Conservation (phyloP, 2,888 invertebrate genomes). For the Amphipyra tragopoginis region DNA sequence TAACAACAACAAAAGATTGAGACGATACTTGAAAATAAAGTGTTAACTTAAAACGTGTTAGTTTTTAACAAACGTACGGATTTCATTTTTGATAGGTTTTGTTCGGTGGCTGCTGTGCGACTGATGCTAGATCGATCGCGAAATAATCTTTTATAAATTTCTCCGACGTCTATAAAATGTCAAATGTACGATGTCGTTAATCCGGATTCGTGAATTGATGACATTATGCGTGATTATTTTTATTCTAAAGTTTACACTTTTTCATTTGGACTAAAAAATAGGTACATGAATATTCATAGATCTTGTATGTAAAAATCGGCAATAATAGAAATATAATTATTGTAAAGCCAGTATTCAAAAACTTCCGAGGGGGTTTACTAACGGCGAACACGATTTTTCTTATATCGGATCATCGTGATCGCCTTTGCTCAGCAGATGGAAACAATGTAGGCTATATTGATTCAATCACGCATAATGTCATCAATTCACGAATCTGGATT, state of each 20-base stretch:
- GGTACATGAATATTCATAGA: too few relatives aligned
- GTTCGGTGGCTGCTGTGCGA: slow-evolving; percentile 42
- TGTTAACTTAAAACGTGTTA: neutral
- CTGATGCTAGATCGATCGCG: slow-evolving; percentile 29
- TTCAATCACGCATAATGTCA: slow-evolving; percentile 19
- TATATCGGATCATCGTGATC: too few relatives aligned
- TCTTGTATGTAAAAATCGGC: too few relatives aligned
- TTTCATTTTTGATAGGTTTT: slow-evolving; percentile 49
- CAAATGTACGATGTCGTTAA: slow-evolving; percentile 23
- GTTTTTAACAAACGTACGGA: slow-evolving; percentile 36
- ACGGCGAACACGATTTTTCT: too few relatives aligned
- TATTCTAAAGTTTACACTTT: too few relatives aligned
- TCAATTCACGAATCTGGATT: slow-evolving; percentile 34
- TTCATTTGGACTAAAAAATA: too few relatives aligned
- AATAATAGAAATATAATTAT: too few relatives aligned
- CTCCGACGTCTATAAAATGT: slow-evolving; percentile 7
- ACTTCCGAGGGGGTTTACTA: too few relatives aligned
- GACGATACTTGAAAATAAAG: neutral
- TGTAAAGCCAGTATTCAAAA: too few relatives aligned
- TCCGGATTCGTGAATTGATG: slow-evolving; percentile 33
- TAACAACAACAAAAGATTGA: too few relatives aligned
- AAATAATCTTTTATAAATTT: slow-evolving; percentile 47
- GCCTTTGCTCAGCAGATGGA: too few relatives aligned
- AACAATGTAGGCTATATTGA: too few relatives aligned
- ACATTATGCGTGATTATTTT: slow-evolving; percentile 17